Evolutionary conservation across 2,113 vertebrate genomes (phyloP).

Genomic region (Dunckerocampus dactyliophorus): DNA sequence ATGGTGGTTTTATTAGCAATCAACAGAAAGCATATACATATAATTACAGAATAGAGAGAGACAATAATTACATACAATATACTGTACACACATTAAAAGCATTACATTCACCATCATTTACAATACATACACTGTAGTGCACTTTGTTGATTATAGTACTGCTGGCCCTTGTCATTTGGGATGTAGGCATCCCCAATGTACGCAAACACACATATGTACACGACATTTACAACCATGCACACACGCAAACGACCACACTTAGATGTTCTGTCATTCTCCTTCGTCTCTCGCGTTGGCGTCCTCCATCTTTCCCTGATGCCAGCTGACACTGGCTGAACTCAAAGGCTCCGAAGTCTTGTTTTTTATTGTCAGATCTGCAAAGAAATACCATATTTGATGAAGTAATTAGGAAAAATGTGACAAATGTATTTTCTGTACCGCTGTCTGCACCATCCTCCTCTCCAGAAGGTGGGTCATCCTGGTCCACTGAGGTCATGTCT

Average conservation of each 20-base stretch:
- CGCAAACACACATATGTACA: constrained; percentile 32
- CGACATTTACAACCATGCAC: constrained; percentile 23
- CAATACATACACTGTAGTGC: not conserved
- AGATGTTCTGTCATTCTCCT: constrained; percentile 39
- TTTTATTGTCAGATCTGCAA: constrained; percentile 23
- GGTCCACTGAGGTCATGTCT: constrained; percentile 60
- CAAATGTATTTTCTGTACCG: not conserved
- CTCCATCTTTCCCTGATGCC: constrained; percentile 8
- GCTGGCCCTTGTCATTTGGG: no score
- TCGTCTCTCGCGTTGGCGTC: constrained; percentile 26
- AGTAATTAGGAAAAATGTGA: not conserved
- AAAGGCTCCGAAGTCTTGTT: not conserved
- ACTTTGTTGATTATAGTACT: no score
- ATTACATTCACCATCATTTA: not conserved
- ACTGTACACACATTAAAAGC: not conserved
- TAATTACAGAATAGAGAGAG: no score
- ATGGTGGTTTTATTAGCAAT: constrained; percentile 38
- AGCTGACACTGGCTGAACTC: not conserved
- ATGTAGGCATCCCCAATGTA: no score
- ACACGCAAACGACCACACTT: constrained; percentile 9
- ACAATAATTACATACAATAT: not conserved
- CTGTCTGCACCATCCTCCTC: constrained; percentile 57
- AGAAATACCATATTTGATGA: not conserved
- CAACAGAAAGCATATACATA: constrained; percentile 20
- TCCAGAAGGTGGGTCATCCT: constrained; percentile 51